Evolutionary conservation across 2,888 invertebrate genomes (phyloP), one percentile per base, ranked within the genome.

Genomic region (Empis stercorea): DNA sequence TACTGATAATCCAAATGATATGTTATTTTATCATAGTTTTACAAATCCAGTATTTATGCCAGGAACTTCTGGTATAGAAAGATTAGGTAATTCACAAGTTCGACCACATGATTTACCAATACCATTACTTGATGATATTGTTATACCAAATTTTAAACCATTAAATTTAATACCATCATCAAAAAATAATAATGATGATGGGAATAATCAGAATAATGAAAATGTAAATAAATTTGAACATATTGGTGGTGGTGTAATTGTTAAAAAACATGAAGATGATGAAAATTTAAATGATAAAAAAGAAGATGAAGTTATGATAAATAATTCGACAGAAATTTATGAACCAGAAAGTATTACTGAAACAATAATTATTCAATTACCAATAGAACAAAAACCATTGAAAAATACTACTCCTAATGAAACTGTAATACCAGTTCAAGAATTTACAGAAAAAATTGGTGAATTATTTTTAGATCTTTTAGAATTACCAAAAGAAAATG

Each of bases 71-170:
- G 75, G 76, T 55, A 76, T 76, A 59, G 79, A 81, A 63, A 74
- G 74, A 15, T 66, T 81, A 48, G 81, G 81, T 2, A 72, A 74
- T 0, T 75, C 74, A 34, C 75, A 75, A 50, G 74, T 80, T 0
- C 76, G 76, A 58, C 76, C 81, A 10, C 80, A 81, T 64, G 81
- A 80, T 9, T 68, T 81, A 52, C 82, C 82, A 1, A 79, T 81
- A 10, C 78, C 81, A 1, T 48, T 65, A 3, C 59, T 68, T 10
- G 69, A 68, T 48, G 68, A 68, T 20, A 64, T 64, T 1, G 59
- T 68, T 1, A 54, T 66, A 16, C 66, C 68, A 0, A 59, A 59
- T 0, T 65, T 67, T 13, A 63, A 57, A n/a, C 66, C 67, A 0
- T 54, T 67, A 2, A 59, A 58, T 51, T 56, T 63, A 3, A 61